Evolutionary conservation across 1,140 invertebrate genomes (phyloP), one percentile per base, ranked within the genome.

Genomic region (Scaptomyza montana): DNA sequence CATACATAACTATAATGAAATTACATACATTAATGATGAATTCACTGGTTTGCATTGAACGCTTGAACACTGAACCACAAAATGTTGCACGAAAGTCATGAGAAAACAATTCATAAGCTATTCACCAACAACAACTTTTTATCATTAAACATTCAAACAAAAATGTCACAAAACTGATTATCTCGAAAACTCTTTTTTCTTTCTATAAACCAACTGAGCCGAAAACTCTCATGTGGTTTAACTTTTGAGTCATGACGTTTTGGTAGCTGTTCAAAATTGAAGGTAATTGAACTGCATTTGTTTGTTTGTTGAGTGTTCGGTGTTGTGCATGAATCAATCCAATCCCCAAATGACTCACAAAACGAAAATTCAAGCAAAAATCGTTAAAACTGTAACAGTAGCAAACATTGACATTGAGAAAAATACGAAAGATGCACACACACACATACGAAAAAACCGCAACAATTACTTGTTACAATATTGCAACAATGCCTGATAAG

Each of bases 291-390:
- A 25, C 21, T 25, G 21, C 21, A 25, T 25, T 2, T 25, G 2
- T 25, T n/a, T 41, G 16, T 19, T 57, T 25, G 45, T 5, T 43
- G n/a, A 8, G 57, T 25, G 21, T 25, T 30, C 0, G 5, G 1
- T 6, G 30, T 7, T 43, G 19, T 62, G 55, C 36, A 19, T 64
- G 54, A 59, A 67, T 78, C 66, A 78, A 73, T 57, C 50, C 39
- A 57, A 74, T 41, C 45, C 21, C 43, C 9, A 57, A 66, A 68
- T 76, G 67, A 57, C 28, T 21, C 74, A 53, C 12, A 43, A n/a
- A 4, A 25, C 46, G 3, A 7, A 50, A 10, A 56, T 6, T 43
- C 39, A 16, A 13, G 8, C 50, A 33, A 16, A 21, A 50, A 50
- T 49, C 45, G n/a, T 43, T n/a, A 28, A 59, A 28, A 59, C 56